Percentiles rank a stretch among this genome's conserved stretches.
Conservation (phyloP, 2,888 invertebrate genomes). For the Dynastes maya region DNA sequence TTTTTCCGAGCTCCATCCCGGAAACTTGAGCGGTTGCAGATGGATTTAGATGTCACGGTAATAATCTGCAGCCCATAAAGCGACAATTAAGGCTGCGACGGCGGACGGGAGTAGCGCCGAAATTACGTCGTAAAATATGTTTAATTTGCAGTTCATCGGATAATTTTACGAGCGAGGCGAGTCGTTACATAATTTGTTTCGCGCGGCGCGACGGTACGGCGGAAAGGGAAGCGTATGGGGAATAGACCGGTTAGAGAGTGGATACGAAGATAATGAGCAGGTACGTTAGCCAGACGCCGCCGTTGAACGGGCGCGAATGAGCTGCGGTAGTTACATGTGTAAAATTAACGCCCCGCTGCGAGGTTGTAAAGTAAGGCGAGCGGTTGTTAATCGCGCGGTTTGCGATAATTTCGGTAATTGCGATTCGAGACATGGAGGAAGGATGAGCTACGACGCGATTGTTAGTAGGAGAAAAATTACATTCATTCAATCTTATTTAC, state of each 20-base stretch:
- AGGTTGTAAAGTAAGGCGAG: no score
- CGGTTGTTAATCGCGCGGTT: slow-evolving; percentile 16
- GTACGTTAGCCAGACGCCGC: slow-evolving; percentile 14
- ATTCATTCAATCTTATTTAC: no score
- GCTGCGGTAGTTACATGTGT: no score
- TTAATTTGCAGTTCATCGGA: slow-evolving; percentile 30
- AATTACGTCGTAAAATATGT: slow-evolving; percentile 35
- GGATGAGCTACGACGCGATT: not conserved
- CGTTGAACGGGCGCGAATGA: not conserved
- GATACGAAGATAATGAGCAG: not conserved
- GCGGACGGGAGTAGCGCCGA: not conserved
- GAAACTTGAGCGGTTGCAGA: slow-evolving; percentile 2
- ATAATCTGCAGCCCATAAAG: slow-evolving; percentile 29
- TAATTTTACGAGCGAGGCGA: slow-evolving; percentile 4
- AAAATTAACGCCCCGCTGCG: not conserved
- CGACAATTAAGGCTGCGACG: slow-evolving; percentile 25
- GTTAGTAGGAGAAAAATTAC: not conserved
- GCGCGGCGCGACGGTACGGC: not conserved
- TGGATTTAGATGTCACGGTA: slow-evolving; percentile 37
- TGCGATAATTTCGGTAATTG: slow-evolving; percentile 6
- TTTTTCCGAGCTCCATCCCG: no score
- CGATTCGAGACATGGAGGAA: not conserved
- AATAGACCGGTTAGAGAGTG: no score
- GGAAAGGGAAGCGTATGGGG: not conserved
- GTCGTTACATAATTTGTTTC: slow-evolving; percentile 24